phyloP scores from a whole-genome alignment of 1,140 invertebrate species.

The Cotesia chilonis region DNA sequence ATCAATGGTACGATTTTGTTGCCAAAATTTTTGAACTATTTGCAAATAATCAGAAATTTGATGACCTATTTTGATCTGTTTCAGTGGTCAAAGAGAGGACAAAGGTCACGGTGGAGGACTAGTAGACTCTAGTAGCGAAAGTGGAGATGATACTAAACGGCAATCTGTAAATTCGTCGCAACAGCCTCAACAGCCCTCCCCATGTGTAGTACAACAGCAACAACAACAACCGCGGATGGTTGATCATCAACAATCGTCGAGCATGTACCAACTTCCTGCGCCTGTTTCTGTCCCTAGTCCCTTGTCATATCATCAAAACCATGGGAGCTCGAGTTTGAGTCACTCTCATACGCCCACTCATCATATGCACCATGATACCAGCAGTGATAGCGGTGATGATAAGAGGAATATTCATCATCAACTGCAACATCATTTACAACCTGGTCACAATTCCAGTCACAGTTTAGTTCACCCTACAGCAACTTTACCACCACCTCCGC shows the following conservation, averaged over 20 bases:
- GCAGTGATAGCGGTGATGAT: constrained; percentile 62
- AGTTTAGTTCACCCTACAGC: constrained; percentile 61
- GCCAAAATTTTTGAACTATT: neutral
- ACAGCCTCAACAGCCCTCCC: constrained; percentile 45
- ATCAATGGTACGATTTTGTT: too few relatives aligned
- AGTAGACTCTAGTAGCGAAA: constrained; percentile 62
- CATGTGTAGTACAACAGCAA: constrained; percentile 48
- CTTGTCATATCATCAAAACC: constrained; percentile 60
- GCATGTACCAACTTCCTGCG: constrained; percentile 67
- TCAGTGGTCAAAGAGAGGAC: constrained; percentile 61
- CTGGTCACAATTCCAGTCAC: constrained; percentile 52
- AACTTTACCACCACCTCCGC: constrained; percentile 57
- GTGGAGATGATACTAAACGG: constrained; percentile 61
- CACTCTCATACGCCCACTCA: constrained; percentile 58
- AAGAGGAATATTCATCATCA: constrained; percentile 63
- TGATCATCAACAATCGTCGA: constrained; percentile 57
- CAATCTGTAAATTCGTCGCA: constrained; percentile 47
- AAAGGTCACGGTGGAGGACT: constrained; percentile 57
- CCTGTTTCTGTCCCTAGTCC: constrained; percentile 62
- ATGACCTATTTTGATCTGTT: constrained; percentile 37
- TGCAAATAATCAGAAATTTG: neutral
- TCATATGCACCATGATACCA: constrained; percentile 63
- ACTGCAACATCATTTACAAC: constrained; percentile 61
- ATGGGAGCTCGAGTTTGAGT: constrained; percentile 50
- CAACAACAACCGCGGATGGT: constrained; percentile 56